Percentiles rank a stretch among this genome's conserved stretches.
These are phyloP conservation scores for Lutraria rhynchaena DNA, from an alignment of 1,140 invertebrate genomes.

Conservation along the genomic window DNA sequence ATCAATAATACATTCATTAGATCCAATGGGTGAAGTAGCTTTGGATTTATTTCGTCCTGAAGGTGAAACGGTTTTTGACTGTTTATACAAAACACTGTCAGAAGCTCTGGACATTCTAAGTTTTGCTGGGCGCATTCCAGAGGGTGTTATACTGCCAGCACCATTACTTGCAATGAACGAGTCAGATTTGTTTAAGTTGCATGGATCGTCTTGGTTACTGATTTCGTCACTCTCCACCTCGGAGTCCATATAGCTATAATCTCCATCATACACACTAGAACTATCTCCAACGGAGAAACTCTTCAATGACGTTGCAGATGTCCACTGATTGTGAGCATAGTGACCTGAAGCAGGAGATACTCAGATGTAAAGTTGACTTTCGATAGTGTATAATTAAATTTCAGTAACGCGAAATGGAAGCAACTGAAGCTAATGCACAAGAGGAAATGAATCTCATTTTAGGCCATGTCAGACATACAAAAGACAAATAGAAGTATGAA, in stretches of 20 bases:
- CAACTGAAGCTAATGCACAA: too few relatives aligned
- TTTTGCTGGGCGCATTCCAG: neutral
- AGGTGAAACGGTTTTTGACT: neutral
- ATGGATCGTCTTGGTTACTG: neutral
- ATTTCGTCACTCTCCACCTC: slow-evolving; percentile 34
- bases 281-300: slow-evolving; percentile 39
- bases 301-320: slow-evolving; percentile 42
- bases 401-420: too few relatives aligned
- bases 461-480: too few relatives aligned
- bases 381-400: too few relatives aligned
- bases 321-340: slow-evolving; percentile 16
- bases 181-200: slow-evolving; percentile 9
- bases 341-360: slow-evolving; percentile 45
- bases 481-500: too few relatives aligned
- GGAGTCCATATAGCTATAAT: slow-evolving; percentile 41
- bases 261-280: slow-evolving; percentile 20
- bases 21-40: neutral
- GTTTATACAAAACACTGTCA: slow-evolving; percentile 32
- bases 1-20: slow-evolving; percentile 15
- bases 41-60: neutral
- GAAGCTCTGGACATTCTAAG: slow-evolving; percentile 17
- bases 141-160: neutral
- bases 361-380: too few relatives aligned
- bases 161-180: neutral
- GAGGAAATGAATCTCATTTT: too few relatives aligned